Evolutionary conservation across 1,140 invertebrate species (phyloP), one percentile per base, ranked within the genome.

Genomic region (Acyrthosiphon pisum): DNA sequence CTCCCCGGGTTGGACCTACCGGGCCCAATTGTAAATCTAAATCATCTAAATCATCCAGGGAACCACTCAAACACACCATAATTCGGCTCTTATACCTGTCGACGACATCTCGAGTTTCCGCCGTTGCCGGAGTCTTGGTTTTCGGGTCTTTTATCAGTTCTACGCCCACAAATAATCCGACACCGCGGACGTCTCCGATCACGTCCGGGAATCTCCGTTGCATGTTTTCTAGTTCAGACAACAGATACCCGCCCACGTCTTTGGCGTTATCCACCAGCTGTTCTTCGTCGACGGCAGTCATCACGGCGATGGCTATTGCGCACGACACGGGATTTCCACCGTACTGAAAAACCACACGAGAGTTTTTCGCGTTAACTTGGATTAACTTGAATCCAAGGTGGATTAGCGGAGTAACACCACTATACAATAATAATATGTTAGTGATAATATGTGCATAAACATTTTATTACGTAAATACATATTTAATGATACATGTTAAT

Each of bases 241-340:
- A 94, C 87, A 99, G 95, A 95, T 98, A 97, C 76, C 97, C 96
- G 7, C 99, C 99, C 46, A 99, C 97, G 60, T 96, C 95, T 2
- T 95, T 95, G 0, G 99, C 98, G 94, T 98, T 97, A 94, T 98
- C 97, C 94, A 97, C 96, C 26, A 99, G 95, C 88, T 97, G 96
- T 95, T 99, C 98, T 86, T 98, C 96, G 94, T 99, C 97, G 93
- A 99, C 98, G 1, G 98, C 97, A 94, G 99, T 98, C 95, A 99
- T 97, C 11, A 99, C 99, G 22, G 99, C 98, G 95, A 98, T 98
- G 6, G 98, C 98, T 94, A 99, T 97, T 0, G 99, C 98, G 95
- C 99, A 99, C 0, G 99, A 99, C 0, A 99, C 99, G 81, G 99
- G 99, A 96, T 99, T 99, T 6, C 99, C 99, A 9, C 99, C 99